These are phyloP conservation scores for Enteromius treurensis DNA, from an alignment of 2,797 vertebrate species.

Conservation along the genomic window DNA sequence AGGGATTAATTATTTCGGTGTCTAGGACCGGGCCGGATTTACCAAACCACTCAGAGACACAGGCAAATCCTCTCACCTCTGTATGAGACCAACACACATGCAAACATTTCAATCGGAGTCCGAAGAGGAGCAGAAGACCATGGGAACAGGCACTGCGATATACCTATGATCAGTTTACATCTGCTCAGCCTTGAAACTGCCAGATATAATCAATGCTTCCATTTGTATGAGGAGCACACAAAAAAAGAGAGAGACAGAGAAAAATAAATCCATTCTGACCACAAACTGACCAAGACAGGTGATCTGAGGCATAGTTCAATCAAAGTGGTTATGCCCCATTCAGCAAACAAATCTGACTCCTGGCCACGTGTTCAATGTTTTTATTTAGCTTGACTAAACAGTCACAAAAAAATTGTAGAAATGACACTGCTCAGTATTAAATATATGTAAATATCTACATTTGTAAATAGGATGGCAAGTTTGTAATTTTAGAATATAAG, in stretches of 20 bases:
- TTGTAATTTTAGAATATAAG: not conserved
- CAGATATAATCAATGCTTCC: conserved; percentile 36
- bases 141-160: conserved; percentile 29
- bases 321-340: conserved; percentile 12
- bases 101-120: conserved; percentile 49
- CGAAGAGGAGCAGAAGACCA: conserved; percentile 40
- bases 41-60: conserved; percentile 56
- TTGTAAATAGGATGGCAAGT: not conserved
- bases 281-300: conserved; percentile 23
- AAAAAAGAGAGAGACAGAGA: not conserved
- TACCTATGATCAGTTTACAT: conserved; percentile 36
- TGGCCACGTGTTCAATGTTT: not conserved
- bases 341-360: conserved; percentile 8
- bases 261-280: conserved; percentile 36
- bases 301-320: conserved; percentile 21
- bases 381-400: not conserved
- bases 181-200: conserved; percentile 33
- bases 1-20: conserved; percentile 61
- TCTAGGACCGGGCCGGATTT: conserved; percentile 59
- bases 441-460: not conserved
- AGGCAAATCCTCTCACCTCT: conserved; percentile 57
- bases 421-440: not conserved
- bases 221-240: conserved; percentile 33
- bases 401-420: not conserved
- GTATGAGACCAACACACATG: conserved; percentile 48